phyloP scores from a whole-genome alignment of 1,140 invertebrate genomes.

The Acromyrmex heyeri region DNA sequence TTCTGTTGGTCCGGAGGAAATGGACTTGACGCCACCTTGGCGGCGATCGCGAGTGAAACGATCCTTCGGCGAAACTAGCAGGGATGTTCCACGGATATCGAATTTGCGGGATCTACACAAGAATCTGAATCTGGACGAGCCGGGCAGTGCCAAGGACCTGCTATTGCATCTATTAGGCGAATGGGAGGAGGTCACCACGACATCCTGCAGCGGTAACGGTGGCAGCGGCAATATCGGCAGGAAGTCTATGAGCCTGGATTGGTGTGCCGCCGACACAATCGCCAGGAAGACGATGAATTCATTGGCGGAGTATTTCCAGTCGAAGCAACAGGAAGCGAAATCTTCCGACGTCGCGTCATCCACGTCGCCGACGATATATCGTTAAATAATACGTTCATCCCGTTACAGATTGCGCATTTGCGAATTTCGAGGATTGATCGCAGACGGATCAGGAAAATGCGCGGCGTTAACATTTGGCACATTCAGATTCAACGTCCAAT shows the following conservation, averaged over 20 bases:
- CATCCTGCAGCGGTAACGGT: slow-evolving; percentile 65
- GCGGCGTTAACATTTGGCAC: neutral
- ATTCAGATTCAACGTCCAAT: too few species aligned
- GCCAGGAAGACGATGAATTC: slow-evolving; percentile 85
- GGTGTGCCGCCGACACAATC: slow-evolving; percentile 83
- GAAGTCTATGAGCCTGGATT: slow-evolving; percentile 85
- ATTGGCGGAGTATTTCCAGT: slow-evolving; percentile 85
- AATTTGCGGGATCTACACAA: slow-evolving; percentile 82
- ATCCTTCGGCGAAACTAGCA: slow-evolving; percentile 83
- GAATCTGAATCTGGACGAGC: slow-evolving; percentile 83
- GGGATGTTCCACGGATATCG: slow-evolving; percentile 84
- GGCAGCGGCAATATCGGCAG: slow-evolving; percentile 73
- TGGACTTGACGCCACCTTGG: slow-evolving; percentile 84
- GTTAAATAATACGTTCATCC: slow-evolving; percentile 63
- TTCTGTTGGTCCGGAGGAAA: slow-evolving; percentile 47
- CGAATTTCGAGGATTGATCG: neutral
- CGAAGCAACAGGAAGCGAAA: slow-evolving; percentile 80
- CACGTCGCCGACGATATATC: slow-evolving; percentile 73
- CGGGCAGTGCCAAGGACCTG: slow-evolving; percentile 90
- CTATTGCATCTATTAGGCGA: slow-evolving; percentile 91
- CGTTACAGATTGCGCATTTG: neutral
- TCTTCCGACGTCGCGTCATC: slow-evolving; percentile 39
- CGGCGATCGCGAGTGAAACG: slow-evolving; percentile 79
- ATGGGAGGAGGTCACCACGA: slow-evolving; percentile 88
- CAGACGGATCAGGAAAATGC: neutral